phyloP scores from a whole-genome alignment of 2,113 vertebrate species.

The Sceloporus undulatus region DNA sequence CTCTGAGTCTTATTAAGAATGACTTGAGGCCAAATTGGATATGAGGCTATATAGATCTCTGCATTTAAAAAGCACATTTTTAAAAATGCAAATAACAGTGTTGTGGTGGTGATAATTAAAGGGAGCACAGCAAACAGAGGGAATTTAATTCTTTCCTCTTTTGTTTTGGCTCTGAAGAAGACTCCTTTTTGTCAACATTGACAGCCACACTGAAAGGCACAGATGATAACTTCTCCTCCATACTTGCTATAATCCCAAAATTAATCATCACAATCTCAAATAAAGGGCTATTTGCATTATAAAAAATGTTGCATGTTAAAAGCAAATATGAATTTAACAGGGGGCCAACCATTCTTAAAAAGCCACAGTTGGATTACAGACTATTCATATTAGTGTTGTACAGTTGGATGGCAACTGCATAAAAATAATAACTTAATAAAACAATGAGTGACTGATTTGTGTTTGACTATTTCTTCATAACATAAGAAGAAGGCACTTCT shows the following conservation, averaged over 20 bases:
- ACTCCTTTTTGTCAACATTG: no score
- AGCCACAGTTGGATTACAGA: background rate
- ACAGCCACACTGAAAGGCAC: background rate
- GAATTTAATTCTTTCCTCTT: background rate
- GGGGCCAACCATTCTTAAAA: background rate
- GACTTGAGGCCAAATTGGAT: background rate
- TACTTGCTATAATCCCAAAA: background rate
- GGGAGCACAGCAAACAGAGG: background rate
- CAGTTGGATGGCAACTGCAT: constrained; percentile 32
- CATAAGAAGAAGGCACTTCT: constrained; percentile 22
- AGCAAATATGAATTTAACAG: background rate
- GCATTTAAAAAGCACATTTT: background rate
- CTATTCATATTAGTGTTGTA: constrained; percentile 10
- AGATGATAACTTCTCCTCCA: background rate
- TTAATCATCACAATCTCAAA: background rate
- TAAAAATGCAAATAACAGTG: background rate
- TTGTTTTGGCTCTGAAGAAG: background rate
- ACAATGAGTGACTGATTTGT: background rate
- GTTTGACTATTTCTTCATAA: constrained; percentile 18
- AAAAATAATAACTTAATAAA: constrained; percentile 28
- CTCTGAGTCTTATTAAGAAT: background rate
- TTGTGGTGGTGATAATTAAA: background rate
- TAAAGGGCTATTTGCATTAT: background rate
- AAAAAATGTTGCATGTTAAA: background rate
- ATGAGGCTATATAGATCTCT: background rate